Evolutionary conservation across 1,140 invertebrate genomes (phyloP), one percentile per base, ranked within the genome.

Genomic region (Drusus annulatus): DNA sequence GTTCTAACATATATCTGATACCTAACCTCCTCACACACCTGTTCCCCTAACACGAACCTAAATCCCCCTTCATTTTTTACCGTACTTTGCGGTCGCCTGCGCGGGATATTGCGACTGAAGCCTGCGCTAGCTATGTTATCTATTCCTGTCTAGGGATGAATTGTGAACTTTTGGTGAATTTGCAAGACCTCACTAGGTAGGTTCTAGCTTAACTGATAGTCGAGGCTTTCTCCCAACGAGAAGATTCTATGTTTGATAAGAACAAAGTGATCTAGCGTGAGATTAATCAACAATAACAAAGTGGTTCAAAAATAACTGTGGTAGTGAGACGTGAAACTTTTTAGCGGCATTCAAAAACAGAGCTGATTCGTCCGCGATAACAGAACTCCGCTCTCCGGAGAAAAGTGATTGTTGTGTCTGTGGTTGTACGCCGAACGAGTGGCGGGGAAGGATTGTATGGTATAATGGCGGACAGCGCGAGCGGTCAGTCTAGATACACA

Each of bases 321-420:
- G 31, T 58, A 58, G 71, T 75, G 71, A 52, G 71, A 56, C n/a
- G 71, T 58, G 54, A 75, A 75, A 75, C 68, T 71, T 63, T 36
- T 45, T 45, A 45, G 36, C 10, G 36, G 60, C 7, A 63, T 21
- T 63, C 23, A 23, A 56, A 63, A 63, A 16, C 60, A 0, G 28
- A 71, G 23, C 68, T 71, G 68, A 71, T 71, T 52, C 13, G 31
- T 45, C 45, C 17, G 17, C 36, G 71, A 75, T 75, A 75, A 58
- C 25, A 31, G 25, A 31, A 0, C 23, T 58, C 54, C 51, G 52
- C 31, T 74, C 71, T 56, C 54, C 23, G 50, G 71, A 25, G 71
- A 54, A 71, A 71, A 71, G 68, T 71, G 68, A 71, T 71, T 51
- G 68, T 71, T 13, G 36, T 45, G 36, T 45, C 36, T 36, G 36